phyloP scores from a whole-genome alignment of 2,888 invertebrate genomes.

The Poecilobothrus nobilitatus region DNA sequence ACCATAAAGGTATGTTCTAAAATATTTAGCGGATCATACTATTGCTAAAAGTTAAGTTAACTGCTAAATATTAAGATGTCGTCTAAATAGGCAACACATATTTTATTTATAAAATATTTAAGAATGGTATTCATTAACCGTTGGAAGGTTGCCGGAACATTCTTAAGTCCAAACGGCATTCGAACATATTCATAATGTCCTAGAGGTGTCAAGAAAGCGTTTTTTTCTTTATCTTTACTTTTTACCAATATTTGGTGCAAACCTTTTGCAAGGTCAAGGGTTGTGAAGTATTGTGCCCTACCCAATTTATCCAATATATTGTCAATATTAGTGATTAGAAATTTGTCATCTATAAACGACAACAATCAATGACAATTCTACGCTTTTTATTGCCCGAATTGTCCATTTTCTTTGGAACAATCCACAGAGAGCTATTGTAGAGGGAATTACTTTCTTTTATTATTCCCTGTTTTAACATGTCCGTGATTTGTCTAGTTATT shows the following conservation, averaged over 20 bases:
- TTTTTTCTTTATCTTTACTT: conserved; percentile 13
- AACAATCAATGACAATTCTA: conserved; percentile 12
- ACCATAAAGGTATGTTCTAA: too few species aligned
- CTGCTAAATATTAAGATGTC: too few species aligned
- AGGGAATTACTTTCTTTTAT: too few species aligned
- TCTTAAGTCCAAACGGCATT: conserved; percentile 20
- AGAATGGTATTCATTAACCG: not conserved
- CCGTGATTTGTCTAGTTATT: too few species aligned
- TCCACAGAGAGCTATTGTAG: too few species aligned
- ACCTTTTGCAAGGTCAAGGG: conserved; percentile 27
- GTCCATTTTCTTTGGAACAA: too few species aligned
- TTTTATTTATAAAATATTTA: not conserved
- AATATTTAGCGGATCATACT: too few species aligned
- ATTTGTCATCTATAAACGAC: conserved; percentile 22
- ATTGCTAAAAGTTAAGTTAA: too few species aligned
- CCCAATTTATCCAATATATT: conserved; percentile 28
- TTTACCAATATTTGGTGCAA: conserved; percentile 26
- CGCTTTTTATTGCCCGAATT: conserved; percentile 11
- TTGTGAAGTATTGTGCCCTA: conserved; percentile 24
- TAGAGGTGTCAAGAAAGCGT: conserved; percentile 15
- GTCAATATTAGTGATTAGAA: conserved; percentile 24
- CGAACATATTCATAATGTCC: conserved; percentile 18
- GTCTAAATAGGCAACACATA: too few species aligned
- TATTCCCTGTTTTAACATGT: too few species aligned
- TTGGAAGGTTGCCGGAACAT: conserved; percentile 14